A percentile compares a stretch with the other conserved stretches of the same genome.
Evolutionary conservation across 37 sponge, comb jelly and placozoan species (phyloP).

Genomic region (Agelas oroides): DNA sequence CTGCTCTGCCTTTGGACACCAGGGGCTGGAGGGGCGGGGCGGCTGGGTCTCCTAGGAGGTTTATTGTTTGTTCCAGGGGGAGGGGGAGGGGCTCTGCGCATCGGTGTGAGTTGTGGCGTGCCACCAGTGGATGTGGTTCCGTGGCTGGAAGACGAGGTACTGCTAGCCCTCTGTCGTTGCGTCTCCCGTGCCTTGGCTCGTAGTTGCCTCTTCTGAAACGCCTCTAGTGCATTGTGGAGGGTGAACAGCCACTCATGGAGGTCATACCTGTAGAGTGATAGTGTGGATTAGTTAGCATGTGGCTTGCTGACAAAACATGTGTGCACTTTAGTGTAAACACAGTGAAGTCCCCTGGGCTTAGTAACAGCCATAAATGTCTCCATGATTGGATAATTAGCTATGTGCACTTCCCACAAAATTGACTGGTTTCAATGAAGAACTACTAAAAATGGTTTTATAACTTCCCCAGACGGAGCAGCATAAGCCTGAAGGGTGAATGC

Average conservation of each 20-base stretch:
- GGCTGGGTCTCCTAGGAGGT: background rate
- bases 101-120: background rate
- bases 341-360: no score
- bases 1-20: background rate
- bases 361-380: no score
- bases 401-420: no score
- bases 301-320: no score
- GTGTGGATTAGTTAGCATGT: no score
- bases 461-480: no score
- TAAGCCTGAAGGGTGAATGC: no score
- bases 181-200: background rate
- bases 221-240: constrained; percentile 65
- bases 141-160: background rate
- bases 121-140: constrained; percentile 2
- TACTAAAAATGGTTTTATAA: no score
- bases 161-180: background rate
- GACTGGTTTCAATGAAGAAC: no score
- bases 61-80: background rate
- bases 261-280: constrained; percentile 66
- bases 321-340: no score
- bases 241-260: constrained; percentile 80
- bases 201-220: constrained; percentile 44
- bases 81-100: constrained; percentile 20
- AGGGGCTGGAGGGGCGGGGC: constrained; percentile 50
- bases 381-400: no score